These are phyloP conservation scores for Danio kyathit DNA, from an alignment of 2,797 vertebrate genomes.

Conservation along the genomic window DNA sequence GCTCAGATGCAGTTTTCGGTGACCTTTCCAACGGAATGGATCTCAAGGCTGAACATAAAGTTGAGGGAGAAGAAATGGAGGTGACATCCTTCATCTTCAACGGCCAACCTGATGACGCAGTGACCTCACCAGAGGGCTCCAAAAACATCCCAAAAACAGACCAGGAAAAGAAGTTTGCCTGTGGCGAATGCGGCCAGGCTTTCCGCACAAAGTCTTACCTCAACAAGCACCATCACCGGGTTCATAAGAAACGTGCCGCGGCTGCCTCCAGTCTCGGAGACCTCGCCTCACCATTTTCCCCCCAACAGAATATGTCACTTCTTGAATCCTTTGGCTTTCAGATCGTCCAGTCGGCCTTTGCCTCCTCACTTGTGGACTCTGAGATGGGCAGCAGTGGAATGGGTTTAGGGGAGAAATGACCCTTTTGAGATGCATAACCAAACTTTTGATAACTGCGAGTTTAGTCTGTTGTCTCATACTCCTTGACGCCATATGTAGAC, in stretches of 20 bases:
- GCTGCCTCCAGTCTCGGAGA: slow-evolving; percentile 84
- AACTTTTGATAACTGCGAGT: slow-evolving; percentile 40
- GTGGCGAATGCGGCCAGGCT: slow-evolving; percentile 94
- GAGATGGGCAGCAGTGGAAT: slow-evolving; percentile 92
- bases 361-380: slow-evolving; percentile 94
- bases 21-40: slow-evolving; percentile 93
- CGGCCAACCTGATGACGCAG: slow-evolving; percentile 69
- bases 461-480: slow-evolving; percentile 34
- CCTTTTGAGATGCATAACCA: slow-evolving; percentile 5
- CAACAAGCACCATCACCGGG: slow-evolving; percentile 99
- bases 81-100: slow-evolving; percentile 76
- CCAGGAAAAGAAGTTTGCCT: slow-evolving; percentile 94
- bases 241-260: slow-evolving; percentile 86
- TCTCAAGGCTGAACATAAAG: slow-evolving; percentile 92
- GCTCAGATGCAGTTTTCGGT: slow-evolving; percentile 91
- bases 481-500: slow-evolving; percentile 46
- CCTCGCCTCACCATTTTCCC: slow-evolving; percentile 91
- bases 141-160: slow-evolving; percentile 86
- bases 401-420: slow-evolving; percentile 93
- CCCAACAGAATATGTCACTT: slow-evolving; percentile 99
- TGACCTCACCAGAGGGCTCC: slow-evolving; percentile 83
- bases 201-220: slow-evolving; percentile 99
- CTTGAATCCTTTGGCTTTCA: slow-evolving; percentile 99
- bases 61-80: slow-evolving; percentile 73
- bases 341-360: slow-evolving; percentile 98